A percentile compares a stretch with the other conserved stretches of the same genome.
phyloP scores from a whole-genome alignment of 2,113 vertebrate species.

The Tylochromis polylepis region DNA sequence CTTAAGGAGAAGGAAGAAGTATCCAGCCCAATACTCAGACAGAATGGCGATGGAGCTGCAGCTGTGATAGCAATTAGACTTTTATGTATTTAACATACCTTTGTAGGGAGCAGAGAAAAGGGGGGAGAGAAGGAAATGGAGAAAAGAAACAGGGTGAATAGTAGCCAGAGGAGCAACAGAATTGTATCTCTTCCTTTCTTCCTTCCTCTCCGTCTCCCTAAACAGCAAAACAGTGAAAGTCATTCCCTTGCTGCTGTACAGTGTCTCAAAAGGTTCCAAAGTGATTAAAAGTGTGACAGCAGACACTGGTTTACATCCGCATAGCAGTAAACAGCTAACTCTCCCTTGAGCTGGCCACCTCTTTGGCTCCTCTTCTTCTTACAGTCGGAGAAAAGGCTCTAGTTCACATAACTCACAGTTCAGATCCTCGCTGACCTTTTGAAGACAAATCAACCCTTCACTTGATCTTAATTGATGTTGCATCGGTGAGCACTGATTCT shows the following conservation, averaged over 20 bases:
- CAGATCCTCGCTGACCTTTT: slow-evolving; percentile 13
- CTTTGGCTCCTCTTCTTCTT: neutral
- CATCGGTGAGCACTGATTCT: slow-evolving; percentile 13
- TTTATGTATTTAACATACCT: slow-evolving; percentile 65
- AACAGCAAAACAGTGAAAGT: slow-evolving; percentile 47
- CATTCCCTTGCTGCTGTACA: slow-evolving; percentile 45
- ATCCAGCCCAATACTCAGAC: slow-evolving; percentile 8
- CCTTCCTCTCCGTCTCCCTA: slow-evolving; percentile 37
- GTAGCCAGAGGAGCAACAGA: slow-evolving; percentile 52
- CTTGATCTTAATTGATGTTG: slow-evolving; percentile 49
- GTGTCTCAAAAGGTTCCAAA: slow-evolving; percentile 26
- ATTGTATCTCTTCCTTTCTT: slow-evolving; percentile 43
- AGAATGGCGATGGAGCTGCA: slow-evolving; percentile 37
- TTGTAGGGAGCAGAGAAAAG: slow-evolving; percentile 13
- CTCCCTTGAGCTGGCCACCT: neutral
- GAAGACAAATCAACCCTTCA: slow-evolving; percentile 46
- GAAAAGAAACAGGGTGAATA: slow-evolving; percentile 5
- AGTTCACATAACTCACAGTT: slow-evolving; percentile 8
- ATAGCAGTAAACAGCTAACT: slow-evolving; percentile 32
- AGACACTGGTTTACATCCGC: slow-evolving; percentile 46
- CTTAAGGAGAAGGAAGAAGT: neutral
- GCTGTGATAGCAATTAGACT: slow-evolving; percentile 64
- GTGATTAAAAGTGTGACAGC: slow-evolving; percentile 57
- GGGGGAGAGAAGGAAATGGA: slow-evolving; percentile 14
- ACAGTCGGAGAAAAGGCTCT: neutral